A percentile compares a stretch with the other conserved stretches of the same genome.
Conservation (phyloP, 2,113 vertebrate genomes). For the Limanda limanda region DNA sequence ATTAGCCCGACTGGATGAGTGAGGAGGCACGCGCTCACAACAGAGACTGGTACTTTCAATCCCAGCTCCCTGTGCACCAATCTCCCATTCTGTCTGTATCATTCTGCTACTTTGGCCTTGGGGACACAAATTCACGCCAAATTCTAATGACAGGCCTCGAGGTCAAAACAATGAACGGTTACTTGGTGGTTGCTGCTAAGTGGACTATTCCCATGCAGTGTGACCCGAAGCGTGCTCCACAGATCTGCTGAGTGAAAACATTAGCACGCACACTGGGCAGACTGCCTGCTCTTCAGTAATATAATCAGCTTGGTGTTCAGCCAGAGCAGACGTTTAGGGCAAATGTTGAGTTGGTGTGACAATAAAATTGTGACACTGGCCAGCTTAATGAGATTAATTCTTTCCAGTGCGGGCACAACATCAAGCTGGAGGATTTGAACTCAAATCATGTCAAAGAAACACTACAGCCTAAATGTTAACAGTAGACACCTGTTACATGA, state of each 20-base stretch:
- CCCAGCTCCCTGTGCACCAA: constrained; percentile 12
- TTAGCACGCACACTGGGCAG: constrained; percentile 47
- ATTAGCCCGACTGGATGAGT: constrained; percentile 32
- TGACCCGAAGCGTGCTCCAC: constrained; percentile 55
- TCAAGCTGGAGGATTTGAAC: constrained; percentile 16
- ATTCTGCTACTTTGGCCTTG: constrained; percentile 29
- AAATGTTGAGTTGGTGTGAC: constrained; percentile 50
- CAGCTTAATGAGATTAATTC: constrained; percentile 41
- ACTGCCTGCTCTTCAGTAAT: constrained; percentile 56
- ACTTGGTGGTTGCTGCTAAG: constrained; percentile 55
- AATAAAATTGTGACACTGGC: constrained; percentile 46
- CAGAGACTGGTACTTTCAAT: constrained; percentile 12
- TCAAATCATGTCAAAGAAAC: constrained; percentile 39
- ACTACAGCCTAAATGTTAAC: not conserved
- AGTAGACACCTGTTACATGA: constrained; percentile 34
- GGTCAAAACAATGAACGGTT: constrained; percentile 51
- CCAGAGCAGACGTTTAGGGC: constrained; percentile 56
- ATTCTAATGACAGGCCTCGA: constrained; percentile 38
- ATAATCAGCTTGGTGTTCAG: constrained; percentile 59
- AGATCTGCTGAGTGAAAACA: constrained; percentile 70
- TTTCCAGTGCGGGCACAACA: not conserved
- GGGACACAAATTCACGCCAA: constrained; percentile 29
- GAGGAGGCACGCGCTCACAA: constrained; percentile 14
- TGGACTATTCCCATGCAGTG: constrained; percentile 58
- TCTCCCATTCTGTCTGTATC: constrained; percentile 30